Evolutionary conservation across 2,888 invertebrate species (phyloP).

Genomic region (Julus scanicus): DNA sequence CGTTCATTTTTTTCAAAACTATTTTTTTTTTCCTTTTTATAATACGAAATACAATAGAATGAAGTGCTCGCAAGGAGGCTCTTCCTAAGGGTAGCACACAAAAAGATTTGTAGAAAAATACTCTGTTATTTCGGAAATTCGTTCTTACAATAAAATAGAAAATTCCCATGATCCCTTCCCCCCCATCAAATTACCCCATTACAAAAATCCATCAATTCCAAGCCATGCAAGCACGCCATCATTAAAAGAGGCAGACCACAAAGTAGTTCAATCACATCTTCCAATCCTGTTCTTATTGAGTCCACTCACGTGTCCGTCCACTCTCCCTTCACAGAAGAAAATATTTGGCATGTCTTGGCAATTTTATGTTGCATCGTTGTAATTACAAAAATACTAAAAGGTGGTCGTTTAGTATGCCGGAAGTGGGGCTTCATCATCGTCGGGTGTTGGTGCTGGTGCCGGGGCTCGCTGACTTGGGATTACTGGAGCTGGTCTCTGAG

Average conservation of each 20-base stretch:
- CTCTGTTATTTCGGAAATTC: conserved; percentile 16
- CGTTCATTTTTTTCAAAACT: background rate
- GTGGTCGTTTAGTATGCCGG: conserved; percentile 50
- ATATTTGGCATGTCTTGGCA: conserved; percentile 51
- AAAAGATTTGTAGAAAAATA: conserved; percentile 22
- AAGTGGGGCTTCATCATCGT: conserved; percentile 52
- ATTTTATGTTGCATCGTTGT: conserved; percentile 34
- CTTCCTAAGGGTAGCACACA: background rate
- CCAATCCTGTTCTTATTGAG: conserved; percentile 14
- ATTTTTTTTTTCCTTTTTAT: background rate
- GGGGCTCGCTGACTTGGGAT: conserved; percentile 6
- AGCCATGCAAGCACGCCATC: conserved; percentile 10
- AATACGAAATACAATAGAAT: conserved; percentile 22
- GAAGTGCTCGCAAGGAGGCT: conserved; percentile 6
- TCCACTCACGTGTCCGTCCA: conserved; percentile 27
- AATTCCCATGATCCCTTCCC: background rate
- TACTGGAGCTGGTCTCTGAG: conserved; percentile 44
- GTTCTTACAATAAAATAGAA: background rate
- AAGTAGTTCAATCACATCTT: background rate
- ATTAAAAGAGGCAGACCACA: background rate
- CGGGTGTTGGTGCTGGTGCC: conserved; percentile 46
- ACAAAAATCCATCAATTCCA: conserved; percentile 22
- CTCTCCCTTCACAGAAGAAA: conserved; percentile 43
- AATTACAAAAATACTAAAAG: background rate
- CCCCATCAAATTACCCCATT: conserved; percentile 21